Evolutionary conservation across 1,140 invertebrate genomes (phyloP), one percentile per base, ranked within the genome.

Genomic region (Aphaenogaster floridana): DNA sequence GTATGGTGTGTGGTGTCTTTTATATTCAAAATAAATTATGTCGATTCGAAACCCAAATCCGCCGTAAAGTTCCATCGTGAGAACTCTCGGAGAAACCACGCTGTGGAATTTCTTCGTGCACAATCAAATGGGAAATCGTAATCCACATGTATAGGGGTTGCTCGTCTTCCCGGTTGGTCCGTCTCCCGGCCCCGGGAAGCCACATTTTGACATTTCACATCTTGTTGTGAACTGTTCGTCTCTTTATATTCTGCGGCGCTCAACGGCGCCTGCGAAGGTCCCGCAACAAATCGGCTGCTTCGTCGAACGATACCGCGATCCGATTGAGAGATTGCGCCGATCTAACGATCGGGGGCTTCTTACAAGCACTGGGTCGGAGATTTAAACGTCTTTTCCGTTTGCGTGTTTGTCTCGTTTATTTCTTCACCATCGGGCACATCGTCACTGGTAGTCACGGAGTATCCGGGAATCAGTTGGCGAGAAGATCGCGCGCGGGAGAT

Each of bases 11-110:
- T 17, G 61, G 52, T 59, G 64, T 85, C 57, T 68, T 69, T 88
- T 78, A 42, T 81, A 77, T 84, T 79, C 83, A 77, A 80, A 90
- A 89, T 86, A 71, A 87, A 87, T 63, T 83, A 68, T 78, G 66
- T 90, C 76, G 68, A 86, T 86, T 74, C 61, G 59, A 34, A 88
- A 68, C 36, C 57, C 88, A 78, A 90, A 85, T 66, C 63, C 50
- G 88, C 42, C 66, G 21, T 69, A 0, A 28, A 69, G 42, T 90
- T 83, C 45, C 15, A 45, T 50, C 59, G 71, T 71, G 66, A 87
- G 71, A 87, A 84, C 39, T 71, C 66, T 77, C 80, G 79, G 36
- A 57, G 39, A 54, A 61, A 36, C 42, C 48, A 57, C 80, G 54
- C 34, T 42, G 57, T 74, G 28, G 42, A 74, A 61, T 63, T 61